Percentiles rank a stretch among this genome's conserved stretches.
Evolutionary conservation across 2,888 invertebrate genomes (phyloP).

Genomic region (Folsomia manolachei): DNA sequence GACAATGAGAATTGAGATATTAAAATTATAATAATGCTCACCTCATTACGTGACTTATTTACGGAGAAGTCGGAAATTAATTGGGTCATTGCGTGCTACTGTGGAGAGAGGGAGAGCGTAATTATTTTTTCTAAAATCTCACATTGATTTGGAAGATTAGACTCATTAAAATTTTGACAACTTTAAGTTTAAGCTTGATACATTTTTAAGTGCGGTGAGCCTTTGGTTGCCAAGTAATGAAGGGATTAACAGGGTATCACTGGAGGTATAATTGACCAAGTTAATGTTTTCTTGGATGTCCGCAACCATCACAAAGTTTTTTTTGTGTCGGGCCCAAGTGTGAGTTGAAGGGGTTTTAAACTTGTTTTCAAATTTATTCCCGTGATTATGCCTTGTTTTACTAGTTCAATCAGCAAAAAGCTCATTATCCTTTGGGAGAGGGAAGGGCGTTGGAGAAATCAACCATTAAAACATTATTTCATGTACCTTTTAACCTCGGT

Average conservation of each 20-base stretch:
- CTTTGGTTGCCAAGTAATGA: too few relatives aligned
- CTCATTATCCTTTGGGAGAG: background rate
- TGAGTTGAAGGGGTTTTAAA: too few relatives aligned
- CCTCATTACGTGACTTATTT: background rate
- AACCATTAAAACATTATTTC: too few relatives aligned
- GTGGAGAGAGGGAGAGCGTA: background rate
- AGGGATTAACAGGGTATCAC: too few relatives aligned
- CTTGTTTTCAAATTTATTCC: conserved; percentile 20
- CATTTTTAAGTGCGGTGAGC: too few relatives aligned
- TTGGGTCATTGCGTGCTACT: background rate
- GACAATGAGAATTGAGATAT: background rate
- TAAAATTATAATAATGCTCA: background rate
- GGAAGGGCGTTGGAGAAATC: background rate
- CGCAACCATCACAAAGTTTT: too few relatives aligned
- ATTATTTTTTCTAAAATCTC: background rate
- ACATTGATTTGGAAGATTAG: background rate
- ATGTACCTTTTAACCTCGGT: too few relatives aligned
- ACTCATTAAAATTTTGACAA: background rate
- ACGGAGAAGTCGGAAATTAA: background rate
- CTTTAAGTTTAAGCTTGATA: too few relatives aligned
- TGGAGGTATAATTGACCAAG: too few relatives aligned
- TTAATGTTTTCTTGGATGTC: too few relatives aligned
- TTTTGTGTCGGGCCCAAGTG: too few relatives aligned
- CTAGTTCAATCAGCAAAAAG: background rate
- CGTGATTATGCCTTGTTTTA: conserved; percentile 15